Evolutionary conservation across 2,797 vertebrate species (phyloP), one percentile per base, ranked within the genome.

Genomic region (Trachops cirrhosus): DNA sequence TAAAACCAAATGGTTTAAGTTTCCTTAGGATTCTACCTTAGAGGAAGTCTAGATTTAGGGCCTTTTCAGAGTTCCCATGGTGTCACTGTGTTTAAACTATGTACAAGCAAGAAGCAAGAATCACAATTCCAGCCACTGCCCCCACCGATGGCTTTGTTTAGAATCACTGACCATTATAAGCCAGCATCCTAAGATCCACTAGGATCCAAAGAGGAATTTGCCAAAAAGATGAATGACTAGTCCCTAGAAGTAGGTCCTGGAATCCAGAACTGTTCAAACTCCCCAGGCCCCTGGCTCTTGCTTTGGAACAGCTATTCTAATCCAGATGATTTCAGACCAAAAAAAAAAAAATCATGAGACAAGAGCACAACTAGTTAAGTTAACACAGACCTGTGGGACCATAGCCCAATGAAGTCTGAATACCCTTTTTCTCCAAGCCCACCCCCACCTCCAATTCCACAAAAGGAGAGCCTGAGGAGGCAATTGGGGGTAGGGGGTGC

Each of bases 241-340:
- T 29, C 16, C 71, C 22, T 46, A 95, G 9, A 90, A 80, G 50
- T 32, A 73, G 68, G n/a, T 26, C 46, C 10, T 79, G 37, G 24
- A 93, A 94, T 84, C 48, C 19, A 95, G 74, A 50, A 82, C 62
- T 85, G 21, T 85, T 94, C 46, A 37, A 89, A 89, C 22, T 46
- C 59, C 39, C 44, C 62, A 68, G 39, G 39, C 82, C 6, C 48
- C 24, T 39, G 44, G 22, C 54, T 89, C 59, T 90, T 41, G 68
- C 21, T 93, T 82, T 24, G 74, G 54, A 91, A 37, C 37, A 89
- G n/a, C 22, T 77, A 34, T 78, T 91, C 39, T 86, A 89, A 82
- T 93, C 24, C 34, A 86, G 74, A 86, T 37, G 18, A 41, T 93
- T 82, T 91, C 75, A 94, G 73, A 80, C 10, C 54, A 64, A 62